A percentile compares a stretch with the other conserved stretches of the same genome.
Conservation (phyloP, 1,140 invertebrate genomes). For the Scaptomyza graminum region DNA sequence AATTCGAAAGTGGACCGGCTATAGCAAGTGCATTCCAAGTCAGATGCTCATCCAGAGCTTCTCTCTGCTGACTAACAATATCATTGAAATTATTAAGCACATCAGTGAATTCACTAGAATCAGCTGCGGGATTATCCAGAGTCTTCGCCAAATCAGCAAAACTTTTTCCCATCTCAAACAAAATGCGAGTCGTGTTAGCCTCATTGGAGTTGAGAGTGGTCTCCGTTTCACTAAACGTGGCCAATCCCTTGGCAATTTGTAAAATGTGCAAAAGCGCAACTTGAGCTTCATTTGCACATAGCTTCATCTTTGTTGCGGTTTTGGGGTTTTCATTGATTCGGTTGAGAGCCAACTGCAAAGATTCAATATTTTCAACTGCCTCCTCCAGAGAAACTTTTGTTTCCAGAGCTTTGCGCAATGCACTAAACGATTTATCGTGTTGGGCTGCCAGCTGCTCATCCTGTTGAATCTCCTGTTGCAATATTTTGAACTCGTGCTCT, state of each 20-base stretch:
- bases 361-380: conserved; percentile 56
- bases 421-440: conserved; percentile 72
- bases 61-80: conserved; percentile 55
- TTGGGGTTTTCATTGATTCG: conserved; percentile 53
- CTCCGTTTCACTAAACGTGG: conserved; percentile 63
- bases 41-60: conserved; percentile 40
- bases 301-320: conserved; percentile 17
- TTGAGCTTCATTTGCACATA: conserved; percentile 62
- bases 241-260: conserved; percentile 62
- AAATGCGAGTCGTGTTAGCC: conserved; percentile 54
- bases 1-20: conserved; percentile 49
- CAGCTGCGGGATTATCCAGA: conserved; percentile 33
- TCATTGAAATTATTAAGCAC: conserved; percentile 54
- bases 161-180: conserved; percentile 64
- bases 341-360: conserved; percentile 58
- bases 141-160: conserved; percentile 65
- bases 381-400: conserved; percentile 72
- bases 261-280: conserved; percentile 53
- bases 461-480: conserved; percentile 74
- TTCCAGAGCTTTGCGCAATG: conserved; percentile 66
- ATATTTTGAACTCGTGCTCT: conserved; percentile 72
- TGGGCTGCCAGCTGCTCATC: conserved; percentile 66
- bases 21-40: conserved; percentile 38
- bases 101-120: conserved; percentile 42
- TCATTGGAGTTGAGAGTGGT: conserved; percentile 54